Conservation (phyloP, 2,888 invertebrate species). For the Coleophora deauratella region DNA sequence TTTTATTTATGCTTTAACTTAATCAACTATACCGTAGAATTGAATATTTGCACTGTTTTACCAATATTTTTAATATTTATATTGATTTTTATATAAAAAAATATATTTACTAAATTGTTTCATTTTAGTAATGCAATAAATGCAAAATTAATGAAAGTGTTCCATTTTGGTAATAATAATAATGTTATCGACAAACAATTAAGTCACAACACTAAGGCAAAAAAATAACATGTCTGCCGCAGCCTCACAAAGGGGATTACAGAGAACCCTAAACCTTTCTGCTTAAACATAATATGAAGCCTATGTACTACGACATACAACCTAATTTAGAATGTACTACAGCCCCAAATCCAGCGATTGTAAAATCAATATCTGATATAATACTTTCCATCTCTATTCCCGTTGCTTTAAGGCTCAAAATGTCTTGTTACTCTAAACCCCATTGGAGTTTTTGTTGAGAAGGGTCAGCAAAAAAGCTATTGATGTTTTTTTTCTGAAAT, state of each 20-base stretch:
- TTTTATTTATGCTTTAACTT: too few relatives aligned
- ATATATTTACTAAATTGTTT: too few relatives aligned
- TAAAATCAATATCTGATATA: neutral
- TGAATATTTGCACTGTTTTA: too few relatives aligned
- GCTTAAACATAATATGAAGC: neutral
- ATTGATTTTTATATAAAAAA: too few relatives aligned
- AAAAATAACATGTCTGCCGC: conserved; percentile 54
- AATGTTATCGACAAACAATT: conserved; percentile 22
- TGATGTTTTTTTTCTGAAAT: neutral
- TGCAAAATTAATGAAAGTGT: neutral
- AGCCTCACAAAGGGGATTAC: conserved; percentile 23
- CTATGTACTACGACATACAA: conserved; percentile 4
- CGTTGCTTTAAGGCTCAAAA: too few relatives aligned
- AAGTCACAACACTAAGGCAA: conserved; percentile 26
- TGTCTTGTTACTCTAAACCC: too few relatives aligned
- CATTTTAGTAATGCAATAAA: neutral
- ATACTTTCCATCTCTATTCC: too few relatives aligned
- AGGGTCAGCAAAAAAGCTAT: neutral
- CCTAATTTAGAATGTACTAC: conserved; percentile 2
- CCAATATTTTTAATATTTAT: too few relatives aligned
- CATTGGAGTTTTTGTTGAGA: neutral
- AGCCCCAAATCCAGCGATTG: neutral
- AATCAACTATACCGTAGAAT: too few relatives aligned
- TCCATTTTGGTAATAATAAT: conserved; percentile 14
- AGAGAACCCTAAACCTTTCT: conserved; percentile 10